Conservation (phyloP, 2,888 invertebrate species). For the Abrostola triplasia region DNA sequence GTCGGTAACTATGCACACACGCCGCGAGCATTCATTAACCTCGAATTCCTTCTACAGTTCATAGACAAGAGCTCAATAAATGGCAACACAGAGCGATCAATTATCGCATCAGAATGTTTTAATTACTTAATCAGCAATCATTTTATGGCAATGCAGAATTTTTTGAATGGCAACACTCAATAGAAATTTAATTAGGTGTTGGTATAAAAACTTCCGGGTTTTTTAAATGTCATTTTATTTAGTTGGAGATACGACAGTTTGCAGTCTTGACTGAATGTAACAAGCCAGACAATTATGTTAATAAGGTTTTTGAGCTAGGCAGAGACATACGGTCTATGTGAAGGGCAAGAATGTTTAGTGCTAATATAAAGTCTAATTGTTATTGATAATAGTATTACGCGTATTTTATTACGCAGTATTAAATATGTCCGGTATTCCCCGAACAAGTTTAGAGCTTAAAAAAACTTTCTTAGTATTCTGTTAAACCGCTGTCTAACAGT, state of each 20-base stretch:
- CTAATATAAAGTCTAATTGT: not conserved
- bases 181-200: conserved; percentile 31
- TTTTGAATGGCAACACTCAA: conserved; percentile 38
- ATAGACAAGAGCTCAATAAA: conserved; percentile 51
- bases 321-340: not conserved
- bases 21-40: conserved; percentile 51
- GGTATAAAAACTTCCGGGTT: conserved; percentile 33
- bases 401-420: too few species aligned
- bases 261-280: not conserved
- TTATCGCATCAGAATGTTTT: conserved; percentile 50
- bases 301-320: not conserved
- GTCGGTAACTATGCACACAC: conserved; percentile 37
- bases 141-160: conserved; percentile 52
- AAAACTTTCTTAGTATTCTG: too few species aligned
- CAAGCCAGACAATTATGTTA: conserved; percentile 2
- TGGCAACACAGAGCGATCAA: conserved; percentile 43
- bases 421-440: too few species aligned
- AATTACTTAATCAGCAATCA: conserved; percentile 60
- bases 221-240: conserved; percentile 36
- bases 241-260: not conserved
- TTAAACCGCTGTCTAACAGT: too few species aligned
- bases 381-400: not conserved
- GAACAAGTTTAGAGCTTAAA: too few species aligned
- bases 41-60: conserved; percentile 50
- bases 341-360: not conserved